These are phyloP conservation scores for Chloebia gouldiae DNA, from an alignment of 2,113 vertebrate genomes.

Conservation along the genomic window DNA sequence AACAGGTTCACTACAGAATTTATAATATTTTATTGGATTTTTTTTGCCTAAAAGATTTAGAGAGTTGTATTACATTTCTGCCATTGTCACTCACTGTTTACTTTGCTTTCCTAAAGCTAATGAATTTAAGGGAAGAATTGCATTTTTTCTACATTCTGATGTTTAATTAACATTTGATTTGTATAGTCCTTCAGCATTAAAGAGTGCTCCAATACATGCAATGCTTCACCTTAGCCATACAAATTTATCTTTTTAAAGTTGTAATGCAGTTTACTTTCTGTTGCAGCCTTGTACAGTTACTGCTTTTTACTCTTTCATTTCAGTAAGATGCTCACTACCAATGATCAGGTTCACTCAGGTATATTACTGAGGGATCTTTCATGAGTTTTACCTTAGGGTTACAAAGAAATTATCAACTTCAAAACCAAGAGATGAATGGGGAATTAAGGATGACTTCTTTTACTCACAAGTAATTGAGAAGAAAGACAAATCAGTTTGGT, in stretches of 20 bases:
- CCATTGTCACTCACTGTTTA: background rate
- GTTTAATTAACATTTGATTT: constrained; percentile 18
- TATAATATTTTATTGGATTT: background rate
- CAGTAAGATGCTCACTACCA: background rate
- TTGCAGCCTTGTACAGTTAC: background rate
- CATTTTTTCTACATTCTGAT: background rate
- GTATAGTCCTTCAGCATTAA: background rate
- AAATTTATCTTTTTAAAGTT: background rate
- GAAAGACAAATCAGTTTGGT: background rate
- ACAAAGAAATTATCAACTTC: background rate
- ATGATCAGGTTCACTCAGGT: background rate
- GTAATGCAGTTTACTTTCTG: background rate
- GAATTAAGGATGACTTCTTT: background rate
- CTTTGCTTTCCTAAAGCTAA: background rate
- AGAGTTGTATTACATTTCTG: background rate
- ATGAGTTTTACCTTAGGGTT: background rate
- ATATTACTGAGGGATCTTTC: background rate
- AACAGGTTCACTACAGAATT: background rate
- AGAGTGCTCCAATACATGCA: background rate
- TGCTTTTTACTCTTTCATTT: background rate
- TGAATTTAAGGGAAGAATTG: background rate
- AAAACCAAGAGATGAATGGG: background rate
- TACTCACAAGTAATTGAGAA: background rate
- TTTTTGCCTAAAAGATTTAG: background rate
- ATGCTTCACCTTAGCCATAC: background rate